A percentile compares a stretch with the other conserved stretches of the same genome.
These are phyloP conservation scores for Schizaphis graminum DNA, from an alignment of 2,888 invertebrate genomes.

Conservation along the genomic window DNA sequence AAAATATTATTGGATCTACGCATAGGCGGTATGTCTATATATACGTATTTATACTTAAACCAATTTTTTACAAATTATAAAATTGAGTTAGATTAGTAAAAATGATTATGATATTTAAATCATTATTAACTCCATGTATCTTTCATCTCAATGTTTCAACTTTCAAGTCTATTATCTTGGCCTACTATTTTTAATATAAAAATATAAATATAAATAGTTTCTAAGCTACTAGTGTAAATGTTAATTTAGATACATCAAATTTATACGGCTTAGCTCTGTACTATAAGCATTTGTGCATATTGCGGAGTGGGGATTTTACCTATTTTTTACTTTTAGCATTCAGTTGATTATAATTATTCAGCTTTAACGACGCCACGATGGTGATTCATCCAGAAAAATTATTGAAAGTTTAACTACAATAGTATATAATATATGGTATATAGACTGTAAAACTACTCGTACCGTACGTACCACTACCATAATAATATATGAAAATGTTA, in stretches of 20 bases:
- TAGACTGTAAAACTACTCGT: background rate
- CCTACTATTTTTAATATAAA: background rate
- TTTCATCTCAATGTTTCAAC: background rate
- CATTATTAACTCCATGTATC: background rate
- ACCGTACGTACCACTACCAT: background rate
- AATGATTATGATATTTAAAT: background rate
- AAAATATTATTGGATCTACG: background rate
- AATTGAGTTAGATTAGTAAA: background rate
- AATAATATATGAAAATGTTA: background rate
- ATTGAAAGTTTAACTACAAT: background rate
- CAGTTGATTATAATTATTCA: background rate
- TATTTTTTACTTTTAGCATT: background rate
- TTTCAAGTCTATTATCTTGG: background rate
- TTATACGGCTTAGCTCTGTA: background rate
- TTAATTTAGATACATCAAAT: too few species aligned
- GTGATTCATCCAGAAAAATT: background rate
- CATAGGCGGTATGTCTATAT: too few species aligned
- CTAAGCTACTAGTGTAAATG: background rate
- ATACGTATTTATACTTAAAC: background rate
- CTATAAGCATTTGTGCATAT: background rate
- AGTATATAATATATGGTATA: too few species aligned
- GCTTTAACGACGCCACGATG: background rate
- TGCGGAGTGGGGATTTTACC: background rate
- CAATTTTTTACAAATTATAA: background rate
- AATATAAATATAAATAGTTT: background rate